Evolutionary conservation across 2,888 invertebrate species (phyloP).

Genomic region (Chloromyia formosa): DNA sequence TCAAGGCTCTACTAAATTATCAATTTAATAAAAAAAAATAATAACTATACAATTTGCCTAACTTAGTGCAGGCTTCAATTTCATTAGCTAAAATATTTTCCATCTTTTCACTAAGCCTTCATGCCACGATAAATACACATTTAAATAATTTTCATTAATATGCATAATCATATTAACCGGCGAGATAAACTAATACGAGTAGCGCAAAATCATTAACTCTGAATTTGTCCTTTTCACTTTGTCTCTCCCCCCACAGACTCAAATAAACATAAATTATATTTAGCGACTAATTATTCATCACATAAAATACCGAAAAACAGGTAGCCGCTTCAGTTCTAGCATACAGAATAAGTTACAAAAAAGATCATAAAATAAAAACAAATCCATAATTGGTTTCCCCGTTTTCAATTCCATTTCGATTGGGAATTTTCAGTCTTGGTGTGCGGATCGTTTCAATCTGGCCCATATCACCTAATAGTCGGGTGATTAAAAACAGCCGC

Average conservation of each 20-base stretch:
- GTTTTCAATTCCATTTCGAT: not conserved
- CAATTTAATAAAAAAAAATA: no score
- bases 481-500: conserved; percentile 27
- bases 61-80: no score
- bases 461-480: conserved; percentile 15
- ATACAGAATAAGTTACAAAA: conserved; percentile 13
- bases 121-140: not conserved
- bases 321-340: conserved; percentile 5
- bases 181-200: conserved; percentile 29
- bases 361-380: no score
- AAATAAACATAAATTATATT: conserved; percentile 33
- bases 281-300: conserved; percentile 28
- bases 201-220: conserved; percentile 34
- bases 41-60: no score
- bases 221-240: conserved; percentile 22
- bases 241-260: no score
- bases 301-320: conserved; percentile 18
- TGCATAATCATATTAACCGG: not conserved
- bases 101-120: no score
- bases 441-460: conserved; percentile 20
- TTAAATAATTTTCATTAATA: conserved; percentile 4
- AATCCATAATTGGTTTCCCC: conserved; percentile 10
- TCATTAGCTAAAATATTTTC: no score
- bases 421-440: not conserved
- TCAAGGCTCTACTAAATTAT: no score